phyloP scores from a whole-genome alignment of 2,113 vertebrate genomes.

The Hylia prasina region DNA sequence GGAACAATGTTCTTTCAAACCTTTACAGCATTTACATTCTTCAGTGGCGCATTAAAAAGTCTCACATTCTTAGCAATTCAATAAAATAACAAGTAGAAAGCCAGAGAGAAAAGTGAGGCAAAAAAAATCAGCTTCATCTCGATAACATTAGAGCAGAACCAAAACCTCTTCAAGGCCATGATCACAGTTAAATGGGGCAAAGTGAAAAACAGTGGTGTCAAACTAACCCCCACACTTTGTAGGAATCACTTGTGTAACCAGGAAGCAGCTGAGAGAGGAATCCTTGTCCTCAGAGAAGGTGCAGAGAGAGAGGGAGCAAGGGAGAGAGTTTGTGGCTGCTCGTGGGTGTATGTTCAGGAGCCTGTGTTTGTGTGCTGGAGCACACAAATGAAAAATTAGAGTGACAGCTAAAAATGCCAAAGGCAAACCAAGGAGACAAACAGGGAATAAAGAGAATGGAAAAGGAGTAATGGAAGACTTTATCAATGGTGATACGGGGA shows the following conservation, averaged over 20 bases:
- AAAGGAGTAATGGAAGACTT: conserved; percentile 1
- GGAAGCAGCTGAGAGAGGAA: background rate
- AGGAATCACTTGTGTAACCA: background rate
- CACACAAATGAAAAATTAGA: conserved; percentile 1
- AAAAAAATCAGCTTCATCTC: background rate
- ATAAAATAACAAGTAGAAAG: background rate
- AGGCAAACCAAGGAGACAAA: background rate
- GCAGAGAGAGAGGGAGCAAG: background rate
- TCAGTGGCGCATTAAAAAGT: background rate
- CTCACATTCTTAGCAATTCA: background rate
- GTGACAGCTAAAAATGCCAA: conserved; percentile 9
- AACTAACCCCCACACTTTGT: background rate
- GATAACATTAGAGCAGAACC: background rate
- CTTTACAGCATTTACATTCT: background rate
- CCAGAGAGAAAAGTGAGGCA: background rate
- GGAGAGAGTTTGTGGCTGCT: background rate
- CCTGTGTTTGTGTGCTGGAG: background rate
- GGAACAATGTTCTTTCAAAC: background rate
- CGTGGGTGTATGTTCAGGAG: background rate
- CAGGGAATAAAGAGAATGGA: background rate
- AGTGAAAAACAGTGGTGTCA: background rate
- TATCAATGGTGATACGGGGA: background rate
- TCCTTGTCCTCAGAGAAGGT: background rate
- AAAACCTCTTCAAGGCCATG: background rate
- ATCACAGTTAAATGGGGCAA: background rate